Evolutionary conservation across 2,888 invertebrate species (phyloP).

Genomic region (Cerceris ruficornis): DNA sequence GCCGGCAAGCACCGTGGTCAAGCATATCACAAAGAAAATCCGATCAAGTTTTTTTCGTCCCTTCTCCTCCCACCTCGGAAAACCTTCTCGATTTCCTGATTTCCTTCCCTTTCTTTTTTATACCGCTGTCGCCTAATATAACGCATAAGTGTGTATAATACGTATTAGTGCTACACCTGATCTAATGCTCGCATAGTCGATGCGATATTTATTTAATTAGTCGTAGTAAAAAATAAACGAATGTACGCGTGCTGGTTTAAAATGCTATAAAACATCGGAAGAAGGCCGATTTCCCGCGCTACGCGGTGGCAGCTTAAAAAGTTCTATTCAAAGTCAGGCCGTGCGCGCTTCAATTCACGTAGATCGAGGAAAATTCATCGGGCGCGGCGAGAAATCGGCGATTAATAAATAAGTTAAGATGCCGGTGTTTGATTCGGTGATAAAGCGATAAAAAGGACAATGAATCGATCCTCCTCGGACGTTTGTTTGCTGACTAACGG

Average conservation of each 20-base stretch:
- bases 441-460: constrained; percentile 54
- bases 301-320: background rate
- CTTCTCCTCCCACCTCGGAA: no score
- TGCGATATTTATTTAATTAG: constrained; percentile 16
- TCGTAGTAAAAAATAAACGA: constrained; percentile 52
- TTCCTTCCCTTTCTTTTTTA: no score
- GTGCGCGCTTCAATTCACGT: background rate
- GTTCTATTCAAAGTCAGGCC: background rate
- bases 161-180: background rate
- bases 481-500: constrained; percentile 34
- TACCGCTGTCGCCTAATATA: no score
- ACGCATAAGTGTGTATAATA: background rate
- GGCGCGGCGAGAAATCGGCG: constrained; percentile 39
- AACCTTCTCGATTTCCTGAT: no score
- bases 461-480: constrained; percentile 50
- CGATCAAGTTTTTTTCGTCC: no score
- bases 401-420: constrained; percentile 74
- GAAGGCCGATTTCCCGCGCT: constrained; percentile 27
- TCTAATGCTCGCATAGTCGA: background rate
- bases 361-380: constrained; percentile 9
- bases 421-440: constrained; percentile 67
- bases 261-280: constrained; percentile 63
- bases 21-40: no score
- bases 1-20: no score
- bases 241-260: constrained; percentile 59